Evolutionary conservation across 2,888 invertebrate genomes (phyloP).

Genomic region (Drosophila mercatorum): DNA sequence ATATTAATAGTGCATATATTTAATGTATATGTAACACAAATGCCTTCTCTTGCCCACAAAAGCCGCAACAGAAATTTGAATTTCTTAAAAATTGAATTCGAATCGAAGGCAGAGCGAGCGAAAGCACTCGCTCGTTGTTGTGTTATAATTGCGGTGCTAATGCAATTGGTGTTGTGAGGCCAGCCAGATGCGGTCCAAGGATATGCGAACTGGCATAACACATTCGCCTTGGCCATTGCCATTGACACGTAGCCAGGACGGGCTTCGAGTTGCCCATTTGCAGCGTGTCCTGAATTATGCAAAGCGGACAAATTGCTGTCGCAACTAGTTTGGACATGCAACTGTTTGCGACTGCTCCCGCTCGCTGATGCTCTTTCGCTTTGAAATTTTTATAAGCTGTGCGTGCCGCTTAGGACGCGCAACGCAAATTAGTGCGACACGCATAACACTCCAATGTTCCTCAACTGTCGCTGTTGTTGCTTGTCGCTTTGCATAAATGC

Average conservation of each 20-base stretch:
- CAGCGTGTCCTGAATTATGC: slow-evolving; percentile 60
- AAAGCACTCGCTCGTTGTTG: slow-evolving; percentile 8
- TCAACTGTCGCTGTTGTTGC: slow-evolving; percentile 16
- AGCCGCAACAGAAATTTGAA: slow-evolving; percentile 38
- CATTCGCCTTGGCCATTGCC: slow-evolving; percentile 4
- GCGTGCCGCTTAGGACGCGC: slow-evolving; percentile 57
- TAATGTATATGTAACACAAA: too few relatives aligned
- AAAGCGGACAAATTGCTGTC: slow-evolving; percentile 61
- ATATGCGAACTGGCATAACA: neutral
- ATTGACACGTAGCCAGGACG: slow-evolving; percentile 20
- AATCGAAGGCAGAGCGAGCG: slow-evolving; percentile 3
- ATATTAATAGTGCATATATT: too few relatives aligned
- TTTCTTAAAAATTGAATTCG: slow-evolving; percentile 32
- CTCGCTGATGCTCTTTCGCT: slow-evolving; percentile 28
- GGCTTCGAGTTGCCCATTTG: neutral
- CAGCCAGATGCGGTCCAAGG: slow-evolving; percentile 20
- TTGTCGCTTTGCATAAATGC: slow-evolving; percentile 71
- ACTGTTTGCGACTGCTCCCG: slow-evolving; percentile 45
- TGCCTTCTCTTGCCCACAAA: slow-evolving; percentile 12
- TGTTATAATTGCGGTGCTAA: slow-evolving; percentile 51
- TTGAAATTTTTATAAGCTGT: slow-evolving; percentile 71
- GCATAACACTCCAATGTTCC: slow-evolving; percentile 52
- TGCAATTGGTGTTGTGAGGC: slow-evolving; percentile 42
- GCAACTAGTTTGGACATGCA: slow-evolving; percentile 71
- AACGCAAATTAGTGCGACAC: slow-evolving; percentile 71